These are phyloP conservation scores for Anthopleura xanthogrammica DNA, from an alignment of 92 coral and sea anemone species.

Conservation along the genomic window DNA sequence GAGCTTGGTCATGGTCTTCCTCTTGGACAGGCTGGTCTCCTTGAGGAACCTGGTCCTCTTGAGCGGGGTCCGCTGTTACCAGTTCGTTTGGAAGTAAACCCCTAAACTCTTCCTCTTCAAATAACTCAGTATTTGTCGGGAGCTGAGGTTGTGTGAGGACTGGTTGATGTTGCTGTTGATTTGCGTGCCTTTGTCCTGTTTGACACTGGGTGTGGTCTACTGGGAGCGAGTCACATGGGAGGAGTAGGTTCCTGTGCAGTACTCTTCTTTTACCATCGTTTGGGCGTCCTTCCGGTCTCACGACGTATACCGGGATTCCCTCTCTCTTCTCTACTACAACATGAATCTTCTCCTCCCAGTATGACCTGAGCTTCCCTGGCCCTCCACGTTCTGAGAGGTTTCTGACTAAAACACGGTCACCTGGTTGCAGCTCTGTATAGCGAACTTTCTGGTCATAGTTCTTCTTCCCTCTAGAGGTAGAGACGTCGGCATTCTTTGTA, in stretches of 20 bases:
- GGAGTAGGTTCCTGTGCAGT: slow-evolving; percentile 56
- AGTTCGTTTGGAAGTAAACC: slow-evolving; percentile 8
- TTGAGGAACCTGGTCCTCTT: neutral
- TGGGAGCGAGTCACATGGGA: slow-evolving; percentile 51
- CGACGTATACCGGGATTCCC: slow-evolving; percentile 53
- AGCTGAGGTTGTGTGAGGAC: neutral
- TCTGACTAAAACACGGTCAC: slow-evolving; percentile 53
- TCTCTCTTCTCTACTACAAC: slow-evolving; percentile 42
- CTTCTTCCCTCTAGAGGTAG: slow-evolving; percentile 30
- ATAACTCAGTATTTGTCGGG: neutral
- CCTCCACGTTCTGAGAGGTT: slow-evolving; percentile 63
- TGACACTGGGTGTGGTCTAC: neutral
- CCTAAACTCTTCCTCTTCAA: slow-evolving; percentile 3
- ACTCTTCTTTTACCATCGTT: slow-evolving; percentile 30
- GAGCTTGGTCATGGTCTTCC: too few relatives aligned
- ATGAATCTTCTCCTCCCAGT: slow-evolving; percentile 54
- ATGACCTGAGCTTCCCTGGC: slow-evolving; percentile 59
- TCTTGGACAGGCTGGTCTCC: too few relatives aligned
- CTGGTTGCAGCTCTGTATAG: slow-evolving; percentile 30
- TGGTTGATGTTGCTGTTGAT: neutral
- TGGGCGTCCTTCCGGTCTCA: slow-evolving; percentile 40
- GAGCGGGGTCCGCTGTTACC: neutral
- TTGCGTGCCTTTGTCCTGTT: neutral
- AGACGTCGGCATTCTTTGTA: neutral
- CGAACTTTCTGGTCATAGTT: slow-evolving; percentile 37